Percentiles rank a stretch among this genome's conserved stretches.
Conservation (phyloP, 2,797 vertebrate species). For the Sebastes matsubarae region DNA sequence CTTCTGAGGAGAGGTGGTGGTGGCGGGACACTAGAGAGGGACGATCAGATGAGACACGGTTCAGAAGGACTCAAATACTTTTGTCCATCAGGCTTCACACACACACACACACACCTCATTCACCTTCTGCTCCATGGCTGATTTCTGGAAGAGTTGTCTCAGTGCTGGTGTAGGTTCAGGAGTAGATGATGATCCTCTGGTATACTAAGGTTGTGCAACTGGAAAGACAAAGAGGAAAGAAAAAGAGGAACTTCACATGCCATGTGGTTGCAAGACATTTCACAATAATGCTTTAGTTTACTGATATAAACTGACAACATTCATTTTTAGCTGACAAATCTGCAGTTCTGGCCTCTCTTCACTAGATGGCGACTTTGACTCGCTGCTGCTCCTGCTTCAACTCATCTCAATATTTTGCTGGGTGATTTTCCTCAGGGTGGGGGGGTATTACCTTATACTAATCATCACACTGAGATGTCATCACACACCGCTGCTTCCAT, state of each 20-base stretch:
- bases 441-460: neutral
- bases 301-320: no score
- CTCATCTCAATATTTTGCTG: neutral
- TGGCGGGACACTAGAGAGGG: slow-evolving; percentile 69
- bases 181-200: slow-evolving; percentile 4
- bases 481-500: neutral
- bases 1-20: slow-evolving; percentile 86
- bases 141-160: neutral
- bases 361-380: slow-evolving; percentile 59
- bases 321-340: neutral
- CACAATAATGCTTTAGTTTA: neutral
- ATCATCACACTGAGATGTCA: neutral
- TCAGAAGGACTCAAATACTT: neutral
- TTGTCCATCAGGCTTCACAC: neutral
- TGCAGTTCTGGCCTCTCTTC: slow-evolving; percentile 38
- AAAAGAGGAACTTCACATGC: neutral
- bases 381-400: neutral
- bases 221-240: neutral
- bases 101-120: slow-evolving; percentile 52
- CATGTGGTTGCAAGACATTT: neutral
- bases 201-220: neutral
- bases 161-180: slow-evolving; percentile 1
- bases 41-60: neutral
- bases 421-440: neutral
- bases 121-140: slow-evolving; percentile 80